Percentiles rank a stretch among this genome's conserved stretches.
These are phyloP conservation scores for Lepidocolaptes lacrymiger DNA, from an alignment of 2,797 vertebrate genomes.

Conservation along the genomic window DNA sequence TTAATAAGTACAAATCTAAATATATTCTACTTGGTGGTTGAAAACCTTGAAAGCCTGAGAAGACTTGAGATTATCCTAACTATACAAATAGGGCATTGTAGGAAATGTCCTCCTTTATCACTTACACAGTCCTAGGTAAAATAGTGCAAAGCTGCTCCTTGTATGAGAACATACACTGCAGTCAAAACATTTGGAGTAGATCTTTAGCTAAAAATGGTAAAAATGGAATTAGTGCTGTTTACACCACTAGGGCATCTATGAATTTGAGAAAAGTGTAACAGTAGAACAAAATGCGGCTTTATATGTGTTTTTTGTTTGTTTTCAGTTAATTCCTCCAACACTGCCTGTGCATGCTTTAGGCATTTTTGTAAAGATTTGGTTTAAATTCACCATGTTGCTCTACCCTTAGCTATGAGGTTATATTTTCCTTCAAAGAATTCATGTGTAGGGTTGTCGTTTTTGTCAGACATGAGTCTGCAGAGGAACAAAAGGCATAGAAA, in stretches of 20 bases:
- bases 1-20: constrained; percentile 17
- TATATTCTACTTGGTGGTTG: neutral
- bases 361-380: constrained; percentile 6
- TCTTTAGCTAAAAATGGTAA: neutral
- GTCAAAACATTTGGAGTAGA: neutral
- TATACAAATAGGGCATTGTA: neutral
- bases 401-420: constrained; percentile 6
- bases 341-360: neutral
- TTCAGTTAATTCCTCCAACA: constrained; percentile 14
- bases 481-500: constrained; percentile 33
- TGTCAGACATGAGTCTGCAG: neutral
- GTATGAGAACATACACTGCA: neutral
- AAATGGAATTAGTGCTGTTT: neutral
- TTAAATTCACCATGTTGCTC: constrained; percentile 37
- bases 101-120: neutral
- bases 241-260: neutral
- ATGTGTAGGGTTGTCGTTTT: neutral
- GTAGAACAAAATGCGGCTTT: neutral
- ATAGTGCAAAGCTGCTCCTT: neutral
- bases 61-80: constrained; percentile 9
- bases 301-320: constrained; percentile 16
- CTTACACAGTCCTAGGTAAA: neutral
- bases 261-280: neutral
- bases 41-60: constrained; percentile 1
- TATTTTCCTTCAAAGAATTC: neutral